Percentiles rank a stretch among this genome's conserved stretches.
Evolutionary conservation across 2,113 vertebrate genomes (phyloP).

Genomic region (Limnothrissa miodon): DNA sequence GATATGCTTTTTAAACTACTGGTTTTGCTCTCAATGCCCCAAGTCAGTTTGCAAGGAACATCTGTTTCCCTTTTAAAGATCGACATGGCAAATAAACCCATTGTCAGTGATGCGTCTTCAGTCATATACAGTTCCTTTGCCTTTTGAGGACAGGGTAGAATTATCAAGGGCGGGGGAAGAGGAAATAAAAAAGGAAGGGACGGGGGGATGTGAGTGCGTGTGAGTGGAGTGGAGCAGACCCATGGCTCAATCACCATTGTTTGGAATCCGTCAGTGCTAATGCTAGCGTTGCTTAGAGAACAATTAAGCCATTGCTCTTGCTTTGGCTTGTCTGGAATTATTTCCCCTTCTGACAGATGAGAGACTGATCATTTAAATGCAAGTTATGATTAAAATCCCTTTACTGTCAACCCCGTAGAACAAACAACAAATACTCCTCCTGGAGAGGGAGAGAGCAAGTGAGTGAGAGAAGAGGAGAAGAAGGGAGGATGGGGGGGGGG

Average conservation of each 20-base stretch:
- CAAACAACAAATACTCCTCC: slow-evolving; percentile 94
- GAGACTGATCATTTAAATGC: slow-evolving; percentile 92
- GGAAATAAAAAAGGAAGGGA: slow-evolving; percentile 36
- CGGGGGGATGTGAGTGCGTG: background rate
- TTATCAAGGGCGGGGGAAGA: slow-evolving; percentile 45
- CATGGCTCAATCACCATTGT: slow-evolving; percentile 60
- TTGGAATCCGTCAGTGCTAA: slow-evolving; percentile 69
- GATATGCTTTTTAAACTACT: slow-evolving; percentile 31
- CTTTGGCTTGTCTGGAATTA: slow-evolving; percentile 88
- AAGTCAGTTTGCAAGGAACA: slow-evolving; percentile 49
- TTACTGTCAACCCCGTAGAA: slow-evolving; percentile 89
- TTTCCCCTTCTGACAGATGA: slow-evolving; percentile 86
- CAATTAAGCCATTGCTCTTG: slow-evolving; percentile 89
- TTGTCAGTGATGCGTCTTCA: slow-evolving; percentile 50
- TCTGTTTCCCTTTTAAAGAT: slow-evolving; percentile 54
- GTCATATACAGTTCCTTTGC: slow-evolving; percentile 52
- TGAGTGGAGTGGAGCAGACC: slow-evolving; percentile 38
- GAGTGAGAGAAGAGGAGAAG: background rate
- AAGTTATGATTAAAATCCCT: slow-evolving; percentile 95
- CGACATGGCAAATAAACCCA: slow-evolving; percentile 52
- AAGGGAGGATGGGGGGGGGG: background rate
- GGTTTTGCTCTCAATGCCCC: slow-evolving; percentile 46
- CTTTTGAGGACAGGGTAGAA: slow-evolving; percentile 54
- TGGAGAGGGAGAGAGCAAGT: slow-evolving; percentile 57
- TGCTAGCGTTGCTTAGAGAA: slow-evolving; percentile 82